These are phyloP conservation scores for Kryptopterus vitreolus DNA, from an alignment of 2,797 vertebrate genomes.

Conservation along the genomic window DNA sequence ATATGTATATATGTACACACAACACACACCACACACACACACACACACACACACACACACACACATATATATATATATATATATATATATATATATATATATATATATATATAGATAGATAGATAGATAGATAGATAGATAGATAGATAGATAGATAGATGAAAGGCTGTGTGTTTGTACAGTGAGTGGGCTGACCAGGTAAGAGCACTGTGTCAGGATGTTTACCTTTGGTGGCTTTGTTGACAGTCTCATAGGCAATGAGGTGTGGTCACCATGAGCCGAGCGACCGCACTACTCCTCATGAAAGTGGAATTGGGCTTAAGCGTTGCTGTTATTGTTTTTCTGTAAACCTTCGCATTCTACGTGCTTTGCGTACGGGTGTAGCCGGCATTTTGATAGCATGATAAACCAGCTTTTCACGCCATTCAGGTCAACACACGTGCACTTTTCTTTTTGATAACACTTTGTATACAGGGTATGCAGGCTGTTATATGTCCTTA, in stretches of 20 bases:
- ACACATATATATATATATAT: too few species aligned
- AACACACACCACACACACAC: too few species aligned
- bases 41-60: too few species aligned
- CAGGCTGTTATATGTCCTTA: neutral
- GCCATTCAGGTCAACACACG: neutral
- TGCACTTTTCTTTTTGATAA: slow-evolving; percentile 9
- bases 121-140: too few species aligned
- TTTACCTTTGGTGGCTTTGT: slow-evolving; percentile 48
- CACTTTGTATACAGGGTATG: neutral
- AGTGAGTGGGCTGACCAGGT: slow-evolving; percentile 31
- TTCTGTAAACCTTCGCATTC: slow-evolving; percentile 1
- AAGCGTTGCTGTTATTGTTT: slow-evolving; percentile 11
- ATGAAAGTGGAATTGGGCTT: slow-evolving; percentile 20
- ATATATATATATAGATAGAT: too few species aligned
- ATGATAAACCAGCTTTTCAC: slow-evolving; percentile 9
- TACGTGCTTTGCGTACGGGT: neutral
- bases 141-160: too few species aligned
- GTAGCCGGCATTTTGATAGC: neutral
- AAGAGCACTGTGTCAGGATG: slow-evolving; percentile 45
- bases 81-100: too few species aligned
- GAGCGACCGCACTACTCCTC: neutral
- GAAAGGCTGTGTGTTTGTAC: neutral
- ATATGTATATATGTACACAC: too few species aligned
- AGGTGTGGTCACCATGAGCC: slow-evolving; percentile 48
- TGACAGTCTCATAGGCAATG: slow-evolving; percentile 40